Percentiles rank a stretch among this genome's conserved stretches.
phyloP scores from a whole-genome alignment of 1,140 invertebrate genomes.

The Euwallacea fornicatus region DNA sequence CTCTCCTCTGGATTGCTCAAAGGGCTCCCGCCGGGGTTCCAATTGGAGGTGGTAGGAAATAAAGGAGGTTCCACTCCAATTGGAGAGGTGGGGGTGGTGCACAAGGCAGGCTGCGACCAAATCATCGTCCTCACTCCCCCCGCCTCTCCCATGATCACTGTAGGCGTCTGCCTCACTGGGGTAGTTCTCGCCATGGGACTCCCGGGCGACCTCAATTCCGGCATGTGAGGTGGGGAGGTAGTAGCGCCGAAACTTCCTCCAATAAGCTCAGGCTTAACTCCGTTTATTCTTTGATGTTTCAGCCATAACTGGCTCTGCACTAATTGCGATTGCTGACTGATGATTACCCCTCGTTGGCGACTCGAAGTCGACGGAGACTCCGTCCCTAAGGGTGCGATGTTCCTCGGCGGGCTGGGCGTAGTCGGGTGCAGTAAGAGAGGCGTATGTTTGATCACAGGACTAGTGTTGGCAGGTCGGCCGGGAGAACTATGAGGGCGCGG shows the following conservation, averaged over 20 bases:
- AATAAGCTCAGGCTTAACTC: conserved; percentile 77
- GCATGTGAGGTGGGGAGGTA: conserved; percentile 66
- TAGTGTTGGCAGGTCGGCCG: conserved; percentile 48
- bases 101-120: conserved; percentile 70
- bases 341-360: conserved; percentile 52
- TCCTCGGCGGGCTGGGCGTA: conserved; percentile 42
- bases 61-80: conserved; percentile 46
- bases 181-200: conserved; percentile 49
- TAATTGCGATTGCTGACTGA: conserved; percentile 53
- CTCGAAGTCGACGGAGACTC: conserved; percentile 48
- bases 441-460: conserved; percentile 48
- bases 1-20: conserved; percentile 65
- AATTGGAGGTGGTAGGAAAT: conserved; percentile 46
- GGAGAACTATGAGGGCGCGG: conserved; percentile 54
- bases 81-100: conserved; percentile 47
- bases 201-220: conserved; percentile 62
- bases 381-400: conserved; percentile 38
- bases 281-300: conserved; percentile 66
- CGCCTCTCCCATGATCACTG: conserved; percentile 87
- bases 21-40: conserved; percentile 52
- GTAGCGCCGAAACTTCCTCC: conserved; percentile 62
- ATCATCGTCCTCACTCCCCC: conserved; percentile 90
- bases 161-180: conserved; percentile 72
- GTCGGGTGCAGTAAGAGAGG: conserved; percentile 48
- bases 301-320: conserved; percentile 63